These are phyloP conservation scores for Hyperopisus bebe DNA, from an alignment of 2,113 vertebrate genomes.

Conservation along the genomic window DNA sequence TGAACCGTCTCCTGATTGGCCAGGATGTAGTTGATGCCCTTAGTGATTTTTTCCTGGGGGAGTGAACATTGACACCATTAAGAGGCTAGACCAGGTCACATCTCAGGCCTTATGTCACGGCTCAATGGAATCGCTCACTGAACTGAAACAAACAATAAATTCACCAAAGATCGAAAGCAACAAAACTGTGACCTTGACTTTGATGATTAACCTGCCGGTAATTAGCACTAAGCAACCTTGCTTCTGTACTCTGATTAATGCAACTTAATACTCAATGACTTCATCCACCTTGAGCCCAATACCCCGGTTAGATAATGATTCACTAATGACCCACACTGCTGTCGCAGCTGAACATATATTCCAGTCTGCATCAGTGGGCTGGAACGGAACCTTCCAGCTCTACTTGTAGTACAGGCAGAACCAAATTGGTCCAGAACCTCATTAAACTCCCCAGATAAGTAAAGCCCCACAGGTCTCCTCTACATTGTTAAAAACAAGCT, in stretches of 20 bases:
- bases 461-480: not conserved
- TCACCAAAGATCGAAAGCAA: not conserved
- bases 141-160: not conserved
- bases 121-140: not conserved
- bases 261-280: not conserved
- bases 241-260: not conserved
- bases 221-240: not conserved
- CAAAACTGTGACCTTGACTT: not conserved
- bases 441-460: not conserved
- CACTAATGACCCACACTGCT: not conserved
- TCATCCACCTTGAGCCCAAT: not conserved
- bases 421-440: not conserved
- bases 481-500: not conserved
- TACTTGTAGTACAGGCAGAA: not conserved
- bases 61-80: slow-evolving; percentile 14
- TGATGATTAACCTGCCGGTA: not conserved
- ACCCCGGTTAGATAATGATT: not conserved
- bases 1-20: slow-evolving; percentile 86
- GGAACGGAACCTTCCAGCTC: not conserved
- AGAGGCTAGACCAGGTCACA: not conserved
- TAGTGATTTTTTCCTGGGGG: slow-evolving; percentile 83
- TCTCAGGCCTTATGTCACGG: not conserved
- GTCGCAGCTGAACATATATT: not conserved
- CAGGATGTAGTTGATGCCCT: slow-evolving; percentile 82
- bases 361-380: not conserved